These are phyloP conservation scores for Medauroidea extradentata DNA, from an alignment of 1,140 invertebrate species.

Conservation along the genomic window DNA sequence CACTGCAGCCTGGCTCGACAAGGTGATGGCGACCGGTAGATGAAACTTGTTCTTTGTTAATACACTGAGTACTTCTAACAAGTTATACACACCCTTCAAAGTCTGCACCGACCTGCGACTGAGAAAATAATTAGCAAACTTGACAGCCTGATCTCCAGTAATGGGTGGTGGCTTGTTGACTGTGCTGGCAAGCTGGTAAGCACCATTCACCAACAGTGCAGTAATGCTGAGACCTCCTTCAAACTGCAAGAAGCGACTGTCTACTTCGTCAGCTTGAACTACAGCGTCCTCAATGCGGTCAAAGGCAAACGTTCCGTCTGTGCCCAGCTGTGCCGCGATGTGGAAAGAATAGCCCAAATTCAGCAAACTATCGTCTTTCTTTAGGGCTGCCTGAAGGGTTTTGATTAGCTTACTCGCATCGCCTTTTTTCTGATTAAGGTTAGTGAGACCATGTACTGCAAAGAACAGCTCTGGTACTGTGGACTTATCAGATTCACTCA, in stretches of 20 bases:
- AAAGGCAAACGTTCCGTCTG: constrained; percentile 64
- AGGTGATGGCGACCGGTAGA: constrained; percentile 70
- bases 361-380: constrained; percentile 69
- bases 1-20: constrained; percentile 67
- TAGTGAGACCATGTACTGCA: constrained; percentile 38
- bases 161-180: constrained; percentile 68
- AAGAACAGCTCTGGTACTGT: constrained; percentile 46
- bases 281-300: constrained; percentile 85
- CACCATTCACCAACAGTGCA: constrained; percentile 67
- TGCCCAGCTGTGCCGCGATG: constrained; percentile 62
- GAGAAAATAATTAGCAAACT: constrained; percentile 88
- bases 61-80: constrained; percentile 72
- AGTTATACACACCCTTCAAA: constrained; percentile 70
- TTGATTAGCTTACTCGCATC: constrained; percentile 55
- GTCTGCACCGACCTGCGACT: constrained; percentile 86
- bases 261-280: constrained; percentile 92
- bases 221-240: constrained; percentile 72
- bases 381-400: constrained; percentile 59
- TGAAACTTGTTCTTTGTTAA: constrained; percentile 63
- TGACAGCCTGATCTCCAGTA: constrained; percentile 73
- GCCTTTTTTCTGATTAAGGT: constrained; percentile 38
- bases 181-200: constrained; percentile 63
- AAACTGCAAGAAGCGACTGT: constrained; percentile 83
- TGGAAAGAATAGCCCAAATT: constrained; percentile 81
- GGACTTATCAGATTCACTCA: constrained; percentile 46